Conservation (phyloP, 1,140 invertebrate species). For the Sarcophaga peregrina region DNA sequence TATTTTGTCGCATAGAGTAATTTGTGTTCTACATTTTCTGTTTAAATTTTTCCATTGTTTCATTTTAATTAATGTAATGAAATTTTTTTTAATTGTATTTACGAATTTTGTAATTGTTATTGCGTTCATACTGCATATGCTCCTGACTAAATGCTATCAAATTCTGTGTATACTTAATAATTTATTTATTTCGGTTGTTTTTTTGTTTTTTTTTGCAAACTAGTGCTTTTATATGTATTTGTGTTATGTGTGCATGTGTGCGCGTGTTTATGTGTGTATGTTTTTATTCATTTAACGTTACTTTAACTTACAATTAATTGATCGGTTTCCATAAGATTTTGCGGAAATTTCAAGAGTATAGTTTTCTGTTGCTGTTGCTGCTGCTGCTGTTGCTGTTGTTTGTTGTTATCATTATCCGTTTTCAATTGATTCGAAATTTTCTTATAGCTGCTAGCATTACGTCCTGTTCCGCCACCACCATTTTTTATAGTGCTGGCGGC, state of each 20-base stretch:
- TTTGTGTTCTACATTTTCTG: too few species aligned
- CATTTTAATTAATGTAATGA: too few species aligned
- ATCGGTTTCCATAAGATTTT: constrained; percentile 58
- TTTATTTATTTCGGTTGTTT: too few species aligned
- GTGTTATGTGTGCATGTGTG: not conserved
- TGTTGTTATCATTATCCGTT: constrained; percentile 48
- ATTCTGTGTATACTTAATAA: too few species aligned
- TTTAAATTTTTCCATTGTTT: too few species aligned
- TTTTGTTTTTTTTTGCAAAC: too few species aligned
- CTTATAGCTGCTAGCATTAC: constrained; percentile 56
- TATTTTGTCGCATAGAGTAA: too few species aligned
- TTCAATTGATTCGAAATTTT: constrained; percentile 52
- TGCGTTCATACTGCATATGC: too few species aligned
- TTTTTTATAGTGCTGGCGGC: not conserved
- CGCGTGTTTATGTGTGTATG: not conserved
- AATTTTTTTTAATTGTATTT: too few species aligned
- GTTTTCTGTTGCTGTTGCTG: constrained; percentile 61
- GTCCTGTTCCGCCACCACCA: constrained; percentile 30
- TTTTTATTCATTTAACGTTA: not conserved
- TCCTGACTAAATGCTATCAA: too few species aligned
- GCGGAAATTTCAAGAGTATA: constrained; percentile 62
- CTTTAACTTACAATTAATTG: constrained; percentile 62
- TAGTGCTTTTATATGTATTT: too few species aligned
- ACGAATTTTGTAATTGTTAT: too few species aligned
- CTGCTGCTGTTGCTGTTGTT: constrained; percentile 42